Base-by-base conservation (phyloP, 2,113 vertebrate genomes). In the Paedocypris sp. region DNA sequence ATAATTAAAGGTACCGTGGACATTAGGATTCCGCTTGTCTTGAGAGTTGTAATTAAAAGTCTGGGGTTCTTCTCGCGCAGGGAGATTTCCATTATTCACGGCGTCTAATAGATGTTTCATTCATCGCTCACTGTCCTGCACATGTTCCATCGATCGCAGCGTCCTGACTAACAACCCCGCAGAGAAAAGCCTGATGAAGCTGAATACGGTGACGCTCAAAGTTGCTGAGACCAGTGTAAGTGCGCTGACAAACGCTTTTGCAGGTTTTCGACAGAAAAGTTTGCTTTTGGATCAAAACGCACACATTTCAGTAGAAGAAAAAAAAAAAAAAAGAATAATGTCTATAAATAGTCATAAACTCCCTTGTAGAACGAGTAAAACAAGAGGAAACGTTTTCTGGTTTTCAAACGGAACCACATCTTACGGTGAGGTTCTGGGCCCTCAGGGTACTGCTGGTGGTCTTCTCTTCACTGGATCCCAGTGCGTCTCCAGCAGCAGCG, bases 1-100 rank as follows among this genome's bases (percentile, higher is more conserved):
- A n/a, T n/a, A n/a, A n/a, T n/a, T n/a, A n/a, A n/a, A n/a, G n/a
- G n/a, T n/a, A n/a, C n/a, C n/a, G n/a, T 41, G 13, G 25, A 36
- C 50, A 46, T 69, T 48, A 69, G 32, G 31, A 60, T 62, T 48
- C 61, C 8, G 3, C 11, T 20, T 31, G 18, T 6, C 39, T 18
- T 45, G 32, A 5, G 13, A 41, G 43, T 19, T 61, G 23, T 54
- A 65, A 68, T 72, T 68, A 65, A 68, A 61, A 68, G 50, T 72
- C 65, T 18, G 36, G 3, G 32, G 7, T 20, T 28, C 42, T 43
- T 45, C 51, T 23, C 7, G 48, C 23, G 25, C 29, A 29, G 9
- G 13, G n/a, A 45, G 38, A 68, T 70, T 65, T 67, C 57, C 61
- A 70, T 65, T 68, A 58, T 70, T 67, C 51, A 62, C 64, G 57